Percentiles rank a stretch among this genome's conserved stretches.
phyloP scores from a whole-genome alignment of 2,113 vertebrate genomes.

The Maylandia zebra region DNA sequence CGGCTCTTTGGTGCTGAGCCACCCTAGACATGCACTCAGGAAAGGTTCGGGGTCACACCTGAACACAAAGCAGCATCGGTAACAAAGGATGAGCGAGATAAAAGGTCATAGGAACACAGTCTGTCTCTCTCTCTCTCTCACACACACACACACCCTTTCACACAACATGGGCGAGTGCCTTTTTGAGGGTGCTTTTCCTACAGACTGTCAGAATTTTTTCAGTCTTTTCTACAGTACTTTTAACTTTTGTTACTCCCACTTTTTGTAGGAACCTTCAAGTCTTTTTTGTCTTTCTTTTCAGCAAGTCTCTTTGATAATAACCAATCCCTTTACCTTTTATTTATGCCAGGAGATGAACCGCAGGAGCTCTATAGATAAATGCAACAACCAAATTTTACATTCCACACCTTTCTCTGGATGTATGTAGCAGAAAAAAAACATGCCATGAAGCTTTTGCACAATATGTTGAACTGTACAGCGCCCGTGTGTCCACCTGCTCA shows the following conservation, averaged over 20 bases:
- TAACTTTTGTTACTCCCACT: constrained; percentile 67
- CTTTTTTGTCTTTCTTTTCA: constrained; percentile 47
- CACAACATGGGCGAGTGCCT: constrained; percentile 36
- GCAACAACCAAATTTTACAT: constrained; percentile 58
- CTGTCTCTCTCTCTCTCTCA: neutral
- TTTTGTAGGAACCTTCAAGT: constrained; percentile 53
- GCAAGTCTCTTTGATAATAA: constrained; percentile 54
- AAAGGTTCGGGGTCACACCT: constrained; percentile 40
- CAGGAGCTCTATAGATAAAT: constrained; percentile 33
- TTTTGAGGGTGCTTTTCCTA: constrained; percentile 63
- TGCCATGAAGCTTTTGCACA: constrained; percentile 59
- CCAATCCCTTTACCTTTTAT: constrained; percentile 31
- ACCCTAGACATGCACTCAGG: constrained; percentile 47
- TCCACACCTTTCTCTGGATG: constrained; percentile 59
- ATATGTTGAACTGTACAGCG: constrained; percentile 49
- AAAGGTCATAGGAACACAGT: constrained; percentile 16
- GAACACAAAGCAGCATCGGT: constrained; percentile 21
- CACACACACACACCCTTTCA: neutral
- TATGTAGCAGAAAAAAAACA: constrained; percentile 64
- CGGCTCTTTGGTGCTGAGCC: constrained; percentile 26
- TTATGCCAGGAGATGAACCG: constrained; percentile 27
- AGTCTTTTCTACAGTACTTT: constrained; percentile 64
- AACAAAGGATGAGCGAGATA: constrained; percentile 13
- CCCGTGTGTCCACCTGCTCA: constrained; percentile 27
- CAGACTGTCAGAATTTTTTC: constrained; percentile 36